phyloP scores from a whole-genome alignment of 30 jellyfish, hydroid and myxozoan species.

The Pelagia noctiluca region DNA sequence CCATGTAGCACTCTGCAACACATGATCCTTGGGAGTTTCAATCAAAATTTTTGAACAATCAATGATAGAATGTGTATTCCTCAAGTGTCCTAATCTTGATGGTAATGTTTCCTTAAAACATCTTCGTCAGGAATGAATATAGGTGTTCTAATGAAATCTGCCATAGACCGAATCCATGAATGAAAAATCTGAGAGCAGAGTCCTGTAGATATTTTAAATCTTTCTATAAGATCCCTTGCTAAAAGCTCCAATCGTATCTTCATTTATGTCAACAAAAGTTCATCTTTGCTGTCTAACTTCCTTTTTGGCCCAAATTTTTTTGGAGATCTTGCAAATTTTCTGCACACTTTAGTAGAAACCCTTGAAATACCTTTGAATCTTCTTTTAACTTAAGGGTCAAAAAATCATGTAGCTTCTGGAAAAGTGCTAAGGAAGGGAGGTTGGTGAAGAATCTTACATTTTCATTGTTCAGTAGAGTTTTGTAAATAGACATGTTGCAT shows the following conservation, averaged over 20 bases:
- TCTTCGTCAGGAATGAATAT: constrained; percentile 39
- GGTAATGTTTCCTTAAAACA: background rate
- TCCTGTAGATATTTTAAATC: constrained; percentile 24
- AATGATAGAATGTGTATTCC: constrained; percentile 38
- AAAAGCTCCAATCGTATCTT: constrained; percentile 11
- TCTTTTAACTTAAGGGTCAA: background rate
- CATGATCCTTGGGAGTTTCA: constrained; percentile 66
- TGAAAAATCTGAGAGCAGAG: background rate
- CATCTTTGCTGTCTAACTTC: constrained; percentile 43
- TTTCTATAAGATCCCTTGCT: background rate
- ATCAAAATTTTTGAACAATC: constrained; percentile 59
- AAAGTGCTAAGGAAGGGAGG: no score
- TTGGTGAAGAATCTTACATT: no score
- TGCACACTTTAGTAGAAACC: background rate
- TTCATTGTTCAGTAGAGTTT: no score
- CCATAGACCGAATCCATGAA: constrained; percentile 28
- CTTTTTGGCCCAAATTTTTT: constrained; percentile 42
- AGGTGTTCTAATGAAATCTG: background rate
- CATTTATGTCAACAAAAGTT: constrained; percentile 22
- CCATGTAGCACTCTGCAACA: constrained; percentile 49
- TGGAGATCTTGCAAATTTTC: background rate
- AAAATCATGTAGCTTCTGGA: no score
- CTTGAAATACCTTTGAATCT: background rate
- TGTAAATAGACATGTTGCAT: no score
- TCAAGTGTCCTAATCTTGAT: background rate